Base-by-base conservation (phyloP, 1,140 invertebrate species). In the Drosophila carrolli region DNA sequence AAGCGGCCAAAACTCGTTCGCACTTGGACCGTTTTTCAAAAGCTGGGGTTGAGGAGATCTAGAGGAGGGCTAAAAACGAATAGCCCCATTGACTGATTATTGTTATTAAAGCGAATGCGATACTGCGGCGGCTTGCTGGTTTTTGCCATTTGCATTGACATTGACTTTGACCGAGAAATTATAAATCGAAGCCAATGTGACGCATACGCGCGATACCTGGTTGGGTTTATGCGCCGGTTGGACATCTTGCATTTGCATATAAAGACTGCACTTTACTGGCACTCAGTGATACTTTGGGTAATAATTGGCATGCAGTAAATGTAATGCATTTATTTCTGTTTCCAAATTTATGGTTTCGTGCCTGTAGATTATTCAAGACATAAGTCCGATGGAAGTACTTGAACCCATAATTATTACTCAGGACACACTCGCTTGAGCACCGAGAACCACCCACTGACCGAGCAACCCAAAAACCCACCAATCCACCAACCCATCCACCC, bases 81-180 rank as follows among this genome's bases (percentile, higher is more conserved):
- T 55, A 79, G 68, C 43, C 75, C 73, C 65, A 72, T 55, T 71
- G 67, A 74, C 59, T 59, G 61, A 75, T 65, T 66, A 72, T 72
- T 77, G 57, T 78, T 83, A 78, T 78, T 83, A 78, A 77, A 78
- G 56, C 75, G 80, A 78, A 78, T 75, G 62, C 41, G 62, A 32
- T 32, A 32, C 29, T 32, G 57, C 16, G 14, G 60, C 60, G 40
- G 53, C 58, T 57, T 57, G 67, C 67, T 71, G 67, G 35, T 74
- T 88, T 82, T 70, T 46, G 59, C 56, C 79, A 88, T 90, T 89
- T 81, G 68, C 83, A 91, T 91, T 91, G 88, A 84, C 88, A 91
- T 91, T 91, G 88, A 91, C 88, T 91, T 91, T 91, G 88, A 91
- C 88, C 88, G 88, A 91, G 68, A 91, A 91, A 91, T 81, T 70